phyloP scores from a whole-genome alignment of 2,113 vertebrate species.

The Cyprinus carpio region DNA sequence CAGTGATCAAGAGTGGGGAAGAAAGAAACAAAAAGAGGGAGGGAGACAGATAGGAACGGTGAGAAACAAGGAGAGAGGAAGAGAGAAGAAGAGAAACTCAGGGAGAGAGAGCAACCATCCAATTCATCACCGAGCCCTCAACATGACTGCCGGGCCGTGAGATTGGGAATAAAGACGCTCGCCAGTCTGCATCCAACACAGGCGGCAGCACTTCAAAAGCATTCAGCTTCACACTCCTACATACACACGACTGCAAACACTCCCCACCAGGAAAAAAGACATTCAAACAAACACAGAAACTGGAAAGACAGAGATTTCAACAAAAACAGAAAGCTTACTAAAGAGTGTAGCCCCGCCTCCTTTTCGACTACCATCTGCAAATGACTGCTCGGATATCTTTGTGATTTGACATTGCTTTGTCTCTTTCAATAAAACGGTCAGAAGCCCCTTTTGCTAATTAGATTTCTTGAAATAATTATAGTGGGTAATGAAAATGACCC shows the following conservation, averaged over 20 bases:
- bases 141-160: constrained; percentile 45
- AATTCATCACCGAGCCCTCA: constrained; percentile 52
- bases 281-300: constrained; percentile 22
- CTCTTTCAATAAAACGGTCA: constrained; percentile 60
- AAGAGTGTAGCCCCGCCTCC: not conserved
- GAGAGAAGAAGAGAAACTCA: not conserved
- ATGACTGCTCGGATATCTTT: constrained; percentile 26
- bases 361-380: not conserved
- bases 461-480: constrained; percentile 73
- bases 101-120: constrained; percentile 37
- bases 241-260: constrained; percentile 20
- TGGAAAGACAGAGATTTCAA: constrained; percentile 16
- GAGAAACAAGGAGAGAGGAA: constrained; percentile 37
- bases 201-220: constrained; percentile 44
- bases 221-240: constrained; percentile 41
- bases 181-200: constrained; percentile 46
- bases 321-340: constrained; percentile 13
- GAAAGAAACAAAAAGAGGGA: constrained; percentile 29
- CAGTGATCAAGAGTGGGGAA: constrained; percentile 52
- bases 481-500: constrained; percentile 72
- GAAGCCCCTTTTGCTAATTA: constrained; percentile 60
- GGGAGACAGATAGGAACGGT: constrained; percentile 32
- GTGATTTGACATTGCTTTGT: constrained; percentile 64
- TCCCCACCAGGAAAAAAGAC: constrained; percentile 29
- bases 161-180: constrained; percentile 58